Evolutionary conservation across 2,888 invertebrate species (phyloP).

Genomic region (Bombylius discolor): DNA sequence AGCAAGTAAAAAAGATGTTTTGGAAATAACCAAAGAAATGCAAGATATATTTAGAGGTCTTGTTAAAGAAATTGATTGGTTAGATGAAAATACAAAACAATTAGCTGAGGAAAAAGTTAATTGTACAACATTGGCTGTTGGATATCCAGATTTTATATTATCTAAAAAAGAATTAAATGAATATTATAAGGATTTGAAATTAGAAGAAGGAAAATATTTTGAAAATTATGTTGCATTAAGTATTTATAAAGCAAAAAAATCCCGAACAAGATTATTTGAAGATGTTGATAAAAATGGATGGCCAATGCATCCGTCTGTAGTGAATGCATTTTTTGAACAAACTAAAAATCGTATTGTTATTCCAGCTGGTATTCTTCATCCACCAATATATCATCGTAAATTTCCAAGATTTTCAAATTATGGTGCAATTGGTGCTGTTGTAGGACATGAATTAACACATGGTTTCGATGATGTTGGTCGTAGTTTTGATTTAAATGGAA

Average conservation of each 20-base stretch:
- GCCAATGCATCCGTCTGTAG: conserved; percentile 74
- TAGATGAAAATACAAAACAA: conserved; percentile 72
- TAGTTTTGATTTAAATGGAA: conserved; percentile 16
- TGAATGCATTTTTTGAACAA: conserved; percentile 86
- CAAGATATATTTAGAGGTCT: conserved; percentile 73
- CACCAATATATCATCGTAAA: conserved; percentile 75
- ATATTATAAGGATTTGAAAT: conserved; percentile 59
- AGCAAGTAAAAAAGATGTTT: conserved; percentile 47
- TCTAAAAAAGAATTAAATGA: conserved; percentile 64
- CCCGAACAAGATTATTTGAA: conserved; percentile 51
- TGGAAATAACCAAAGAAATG: conserved; percentile 77
- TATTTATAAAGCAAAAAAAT: conserved; percentile 16
- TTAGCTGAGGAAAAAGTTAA: conserved; percentile 79
- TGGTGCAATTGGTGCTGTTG: conserved; percentile 19
- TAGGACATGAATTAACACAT: conserved; percentile 20
- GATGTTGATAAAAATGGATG: conserved; percentile 71
- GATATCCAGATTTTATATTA: conserved; percentile 83
- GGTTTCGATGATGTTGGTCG: conserved; percentile 18
- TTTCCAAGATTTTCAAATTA: conserved; percentile 47
- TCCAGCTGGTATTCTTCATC: conserved; percentile 83
- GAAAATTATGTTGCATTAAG: conserved; percentile 66
- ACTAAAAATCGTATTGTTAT: conserved; percentile 87
- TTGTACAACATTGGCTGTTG: conserved; percentile 83
- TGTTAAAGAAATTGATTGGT: conserved; percentile 73
- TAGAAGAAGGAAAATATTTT: conserved; percentile 60